These are phyloP conservation scores for Belgica antarctica DNA, from an alignment of 2,888 invertebrate genomes.

Conservation along the genomic window DNA sequence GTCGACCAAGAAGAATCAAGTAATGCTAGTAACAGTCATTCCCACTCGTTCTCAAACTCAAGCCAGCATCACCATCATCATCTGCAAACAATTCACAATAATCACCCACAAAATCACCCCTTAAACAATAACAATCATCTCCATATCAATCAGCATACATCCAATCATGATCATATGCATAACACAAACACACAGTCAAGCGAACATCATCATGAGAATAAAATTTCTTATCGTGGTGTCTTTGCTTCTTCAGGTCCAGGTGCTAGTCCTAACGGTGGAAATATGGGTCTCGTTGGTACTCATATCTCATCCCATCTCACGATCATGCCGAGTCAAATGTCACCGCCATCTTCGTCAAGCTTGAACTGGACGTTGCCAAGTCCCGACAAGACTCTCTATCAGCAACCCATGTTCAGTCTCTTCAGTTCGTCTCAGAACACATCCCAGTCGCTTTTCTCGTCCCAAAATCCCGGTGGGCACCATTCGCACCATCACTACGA, in stretches of 20 bases:
- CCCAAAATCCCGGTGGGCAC: slow-evolving; percentile 53
- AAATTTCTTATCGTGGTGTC: slow-evolving; percentile 66
- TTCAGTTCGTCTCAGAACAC: slow-evolving; percentile 60
- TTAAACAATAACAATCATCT: slow-evolving; percentile 46
- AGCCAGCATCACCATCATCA: slow-evolving; percentile 46
- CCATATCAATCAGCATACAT: slow-evolving; percentile 52
- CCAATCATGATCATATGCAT: slow-evolving; percentile 48
- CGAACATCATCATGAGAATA: slow-evolving; percentile 57
- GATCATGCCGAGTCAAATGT: slow-evolving; percentile 56
- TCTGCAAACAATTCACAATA: slow-evolving; percentile 51
- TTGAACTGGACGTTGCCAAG: slow-evolving; percentile 73
- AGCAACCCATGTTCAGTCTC: slow-evolving; percentile 64
- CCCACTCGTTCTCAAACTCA: slow-evolving; percentile 49
- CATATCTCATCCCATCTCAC: slow-evolving; percentile 53
- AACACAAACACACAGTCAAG: slow-evolving; percentile 47
- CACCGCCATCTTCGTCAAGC: slow-evolving; percentile 60
- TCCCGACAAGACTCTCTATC: slow-evolving; percentile 64
- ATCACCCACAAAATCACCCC: slow-evolving; percentile 50
- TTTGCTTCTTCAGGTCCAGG: slow-evolving; percentile 63
- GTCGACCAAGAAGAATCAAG: slow-evolving; percentile 74
- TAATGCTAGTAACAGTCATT: slow-evolving; percentile 67
- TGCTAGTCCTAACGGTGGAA: slow-evolving; percentile 50
- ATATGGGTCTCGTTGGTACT: slow-evolving; percentile 47
- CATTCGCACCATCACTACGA: slow-evolving; percentile 54
- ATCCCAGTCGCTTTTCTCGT: slow-evolving; percentile 59